phyloP scores from a whole-genome alignment of 2,113 vertebrate genomes.

The Indicator maculatus region DNA sequence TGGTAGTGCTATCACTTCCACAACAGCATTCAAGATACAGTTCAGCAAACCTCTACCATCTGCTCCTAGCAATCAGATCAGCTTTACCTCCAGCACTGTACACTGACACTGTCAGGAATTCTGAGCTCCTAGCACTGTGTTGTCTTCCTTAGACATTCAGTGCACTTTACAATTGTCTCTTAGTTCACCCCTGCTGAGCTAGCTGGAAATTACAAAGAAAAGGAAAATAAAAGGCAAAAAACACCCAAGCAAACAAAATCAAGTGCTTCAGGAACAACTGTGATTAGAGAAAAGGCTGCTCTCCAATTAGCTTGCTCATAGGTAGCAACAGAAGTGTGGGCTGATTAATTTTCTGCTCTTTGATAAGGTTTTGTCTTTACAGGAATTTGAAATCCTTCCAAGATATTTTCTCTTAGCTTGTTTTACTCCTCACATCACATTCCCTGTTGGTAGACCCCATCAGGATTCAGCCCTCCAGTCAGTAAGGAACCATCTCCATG shows the following conservation, averaged over 20 bases:
- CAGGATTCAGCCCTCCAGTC: not conserved
- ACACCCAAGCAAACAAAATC: not conserved
- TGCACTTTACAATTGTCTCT: not conserved
- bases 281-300: not conserved
- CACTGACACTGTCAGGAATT: not conserved
- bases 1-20: not conserved
- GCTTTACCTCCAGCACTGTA: fast-evolving
- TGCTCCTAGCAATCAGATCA: not conserved
- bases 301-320: conserved; percentile 2
- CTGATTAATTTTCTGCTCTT: not conserved
- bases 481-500: not conserved
- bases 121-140: not conserved
- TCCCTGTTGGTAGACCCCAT: not conserved
- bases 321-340: not conserved
- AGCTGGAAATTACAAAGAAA: not conserved
- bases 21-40: not conserved
- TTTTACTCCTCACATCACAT: not conserved
- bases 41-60: not conserved
- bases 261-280: not conserved
- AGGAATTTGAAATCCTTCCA: not conserved
- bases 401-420: not conserved
- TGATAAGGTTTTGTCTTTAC: not conserved
- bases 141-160: not conserved
- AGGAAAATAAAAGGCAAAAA: not conserved
- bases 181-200: not conserved